These are phyloP conservation scores for Folsomia manolachei DNA, from an alignment of 2,888 invertebrate genomes.

Conservation along the genomic window DNA sequence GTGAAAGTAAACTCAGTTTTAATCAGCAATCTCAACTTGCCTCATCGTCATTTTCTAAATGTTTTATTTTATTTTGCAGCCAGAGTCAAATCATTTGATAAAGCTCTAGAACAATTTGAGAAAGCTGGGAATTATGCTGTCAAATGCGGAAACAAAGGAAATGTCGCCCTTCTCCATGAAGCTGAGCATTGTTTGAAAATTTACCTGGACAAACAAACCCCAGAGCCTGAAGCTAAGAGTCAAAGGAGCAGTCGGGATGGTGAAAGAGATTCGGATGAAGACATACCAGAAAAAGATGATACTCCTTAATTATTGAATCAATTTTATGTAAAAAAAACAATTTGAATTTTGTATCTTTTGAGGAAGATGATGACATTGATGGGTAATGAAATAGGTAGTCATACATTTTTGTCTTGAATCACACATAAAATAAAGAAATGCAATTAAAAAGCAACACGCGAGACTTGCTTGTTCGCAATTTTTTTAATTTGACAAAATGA, in stretches of 20 bases:
- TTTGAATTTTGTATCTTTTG: no score
- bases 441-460: no score
- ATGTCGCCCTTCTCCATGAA: slow-evolving; percentile 42
- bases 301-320: no score
- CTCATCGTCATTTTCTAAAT: not conserved
- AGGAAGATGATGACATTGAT: no score
- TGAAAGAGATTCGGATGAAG: not conserved
- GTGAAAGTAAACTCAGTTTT: slow-evolving; percentile 49
- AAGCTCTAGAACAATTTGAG: slow-evolving; percentile 37
- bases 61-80: no score
- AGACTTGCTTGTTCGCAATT: no score
- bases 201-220: slow-evolving; percentile 46
- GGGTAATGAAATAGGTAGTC: no score
- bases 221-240: not conserved
- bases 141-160: slow-evolving; percentile 41
- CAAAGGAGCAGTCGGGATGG: not conserved
- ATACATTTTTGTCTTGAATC: no score
- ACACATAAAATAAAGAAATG: no score
- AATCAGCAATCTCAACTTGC: not conserved
- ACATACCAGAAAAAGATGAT: no score
- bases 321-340: no score
- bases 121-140: slow-evolving; percentile 41
- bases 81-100: slow-evolving; percentile 42
- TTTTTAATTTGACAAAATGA: no score
- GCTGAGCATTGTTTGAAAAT: slow-evolving; percentile 49